A percentile compares a stretch with the other conserved stretches of the same genome.
These are phyloP conservation scores for Sinodicranocentrus sp. DNA, from an alignment of 2,888 invertebrate genomes.

Conservation along the genomic window DNA sequence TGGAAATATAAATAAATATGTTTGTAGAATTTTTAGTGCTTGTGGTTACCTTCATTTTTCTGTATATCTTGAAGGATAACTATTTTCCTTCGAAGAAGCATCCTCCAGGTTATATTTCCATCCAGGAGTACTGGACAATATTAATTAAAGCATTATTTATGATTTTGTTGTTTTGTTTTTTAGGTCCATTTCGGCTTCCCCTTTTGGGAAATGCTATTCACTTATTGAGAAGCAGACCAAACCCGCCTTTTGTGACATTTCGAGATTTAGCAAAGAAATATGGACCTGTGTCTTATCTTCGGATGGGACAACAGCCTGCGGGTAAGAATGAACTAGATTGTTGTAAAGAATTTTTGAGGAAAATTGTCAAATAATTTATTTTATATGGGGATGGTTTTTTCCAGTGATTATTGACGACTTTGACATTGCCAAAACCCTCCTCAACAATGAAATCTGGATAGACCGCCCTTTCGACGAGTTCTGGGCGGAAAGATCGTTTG, in stretches of 20 bases:
- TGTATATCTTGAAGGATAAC: neutral
- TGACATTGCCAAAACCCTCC: constrained; percentile 50
- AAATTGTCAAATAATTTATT: neutral
- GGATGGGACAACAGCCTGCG: constrained; percentile 12
- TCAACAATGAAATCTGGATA: constrained; percentile 53
- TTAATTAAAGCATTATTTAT: neutral
- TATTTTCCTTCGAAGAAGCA: constrained; percentile 12
- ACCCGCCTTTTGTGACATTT: constrained; percentile 29
- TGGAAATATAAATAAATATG: no score
- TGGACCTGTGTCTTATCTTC: constrained; percentile 21
- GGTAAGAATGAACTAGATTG: neutral
- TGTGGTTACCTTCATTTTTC: neutral
- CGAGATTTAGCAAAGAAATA: constrained; percentile 38
- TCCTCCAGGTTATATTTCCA: neutral
- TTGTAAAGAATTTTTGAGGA: neutral
- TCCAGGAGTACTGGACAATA: neutral
- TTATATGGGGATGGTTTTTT: neutral
- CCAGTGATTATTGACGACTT: constrained; percentile 58
- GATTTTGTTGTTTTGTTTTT: neutral
- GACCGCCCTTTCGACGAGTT: constrained; percentile 50
- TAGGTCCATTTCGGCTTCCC: constrained; percentile 56
- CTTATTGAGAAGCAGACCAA: neutral
- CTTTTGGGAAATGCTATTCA: constrained; percentile 35
- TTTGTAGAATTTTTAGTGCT: neutral
- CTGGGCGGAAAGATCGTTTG: constrained; percentile 46